Base-by-base conservation (phyloP, 2,113 vertebrate genomes). In the Dasypus novemcinctus region DNA sequence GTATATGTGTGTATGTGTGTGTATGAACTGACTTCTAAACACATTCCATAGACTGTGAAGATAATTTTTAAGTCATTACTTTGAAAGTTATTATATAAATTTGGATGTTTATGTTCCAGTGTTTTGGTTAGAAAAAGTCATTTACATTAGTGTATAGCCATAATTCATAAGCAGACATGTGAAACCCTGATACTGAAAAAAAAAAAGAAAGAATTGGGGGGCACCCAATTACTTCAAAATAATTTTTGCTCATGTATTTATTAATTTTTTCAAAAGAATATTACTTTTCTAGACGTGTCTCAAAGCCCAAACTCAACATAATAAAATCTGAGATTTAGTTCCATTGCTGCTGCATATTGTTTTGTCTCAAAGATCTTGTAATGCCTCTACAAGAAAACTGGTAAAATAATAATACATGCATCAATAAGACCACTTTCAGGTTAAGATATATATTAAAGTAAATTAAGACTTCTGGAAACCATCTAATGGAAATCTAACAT, bases 281-380 rank as follows among this genome's bases (percentile, higher is more conserved):
- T 33, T 63, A 12, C 36, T 75, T 79, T 68, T 59, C 64, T 89
- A 59, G 27, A 79, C 1, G 13, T 87, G 71, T 75, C 64, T 96
- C n/a, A 79, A 93, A 96, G 74, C 17, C 11, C 69, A 29, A 76
- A 75, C 20, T 91, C 78, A 86, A 72, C 41, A 80, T 79, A 17
- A 33, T 57, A 74, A 92, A 90, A 92, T 87, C 49, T 81, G 49
- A 93, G 6, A 59, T 57, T 93, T 83, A 74, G 36, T 10, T 61
- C 29, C 63, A 71, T 0, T 68, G 36, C 36, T 90, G 1, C 54
- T 89, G 31, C 29, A 49, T 94, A 4, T 38, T 46, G 14, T 93
- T 93, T 94, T 89, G 74, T 75, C 20, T 93, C 64, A 79, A 94
- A 78, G 72, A 74, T 82, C 21, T 52, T 17, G 1, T 82, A 87